These are phyloP conservation scores for Odontamblyopus lacepedii DNA, from an alignment of 2,797 vertebrate genomes.

Conservation along the genomic window DNA sequence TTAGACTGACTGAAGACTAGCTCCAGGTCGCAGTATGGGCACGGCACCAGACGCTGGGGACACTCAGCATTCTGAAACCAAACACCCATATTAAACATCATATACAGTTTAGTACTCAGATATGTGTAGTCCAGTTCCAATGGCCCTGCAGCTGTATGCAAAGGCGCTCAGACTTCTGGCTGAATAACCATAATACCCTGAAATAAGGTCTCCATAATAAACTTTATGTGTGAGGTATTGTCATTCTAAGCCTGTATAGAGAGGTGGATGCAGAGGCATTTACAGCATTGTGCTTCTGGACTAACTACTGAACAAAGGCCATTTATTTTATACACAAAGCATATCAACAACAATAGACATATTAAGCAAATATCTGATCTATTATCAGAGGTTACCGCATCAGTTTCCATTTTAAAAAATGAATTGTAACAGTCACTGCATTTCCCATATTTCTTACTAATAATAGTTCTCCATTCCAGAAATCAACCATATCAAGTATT, in stretches of 20 bases:
- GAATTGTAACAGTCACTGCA: too few species aligned
- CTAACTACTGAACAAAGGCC: neutral
- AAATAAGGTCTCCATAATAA: neutral
- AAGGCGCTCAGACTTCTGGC: neutral
- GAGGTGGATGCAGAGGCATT: neutral
- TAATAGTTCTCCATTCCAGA: neutral
- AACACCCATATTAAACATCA: neutral
- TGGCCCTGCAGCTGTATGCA: neutral
- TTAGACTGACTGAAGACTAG: conserved; percentile 83
- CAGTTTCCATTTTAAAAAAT: too few species aligned
- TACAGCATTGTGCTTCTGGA: neutral
- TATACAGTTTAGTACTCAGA: neutral
- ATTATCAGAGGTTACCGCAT: neutral
- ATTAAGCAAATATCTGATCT: neutral
- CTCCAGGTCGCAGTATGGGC: conserved; percentile 92
- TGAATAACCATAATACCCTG: neutral
- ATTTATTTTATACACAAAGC: neutral
- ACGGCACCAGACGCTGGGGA: conserved; percentile 83
- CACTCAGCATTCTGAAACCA: conserved; percentile 76
- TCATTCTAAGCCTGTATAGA: neutral
- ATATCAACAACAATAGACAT: neutral
- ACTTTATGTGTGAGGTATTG: neutral
- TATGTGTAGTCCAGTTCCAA: neutral
- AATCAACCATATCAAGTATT: neutral
- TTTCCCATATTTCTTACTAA: neutral